Evolutionary conservation across 2,888 invertebrate species (phyloP), one percentile per base, ranked within the genome.

Genomic region (Seira ritae): DNA sequence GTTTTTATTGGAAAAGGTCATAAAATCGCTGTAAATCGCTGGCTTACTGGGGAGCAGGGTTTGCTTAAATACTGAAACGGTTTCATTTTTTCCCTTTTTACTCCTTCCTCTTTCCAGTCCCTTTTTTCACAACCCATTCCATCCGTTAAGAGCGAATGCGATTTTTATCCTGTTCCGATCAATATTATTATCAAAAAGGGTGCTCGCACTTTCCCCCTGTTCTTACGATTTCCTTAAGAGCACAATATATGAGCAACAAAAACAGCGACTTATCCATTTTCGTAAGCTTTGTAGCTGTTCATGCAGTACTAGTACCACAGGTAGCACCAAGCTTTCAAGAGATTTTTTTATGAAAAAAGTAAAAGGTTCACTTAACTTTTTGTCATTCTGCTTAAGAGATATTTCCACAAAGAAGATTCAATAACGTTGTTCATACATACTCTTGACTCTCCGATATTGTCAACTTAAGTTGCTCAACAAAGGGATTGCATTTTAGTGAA

Each of bases 1-100:
- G 42, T 70, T 73, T 79, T 79, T 79, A 79, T 79, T 79, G 67
- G 66, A 79, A 79, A 79, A 79, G 79, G 79, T 79, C 79, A 79
- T 79, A 79, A 72, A 79, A 79, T 79, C 79, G 72, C 37, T 72
- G 79, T 72, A 79, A 79, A 79, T 79, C 79, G 71, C 24, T 24
- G 66, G 72, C 72, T 72, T 72, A 72, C 42, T n/a, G 17, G 55
- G 15, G 3, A 55, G 8, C 3, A 31, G 20, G 23, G 65, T 78
- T 78, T 68, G 67, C 76, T 76, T 78, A 65, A 37, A 77, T 70
- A 46, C 66, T 65, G 23, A 46, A 31, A 50, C 62, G 1, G 23
- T 31, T 46, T 4, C 23, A 31, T 76, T 23, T 23, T 42, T 76
- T 12, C 31, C 50, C 37, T 19, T 69, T 77, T 70, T 46, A 22